Evolutionary conservation across 2,113 vertebrate species (phyloP), one percentile per base, ranked within the genome.

Genomic region (Centropus unirufus): DNA sequence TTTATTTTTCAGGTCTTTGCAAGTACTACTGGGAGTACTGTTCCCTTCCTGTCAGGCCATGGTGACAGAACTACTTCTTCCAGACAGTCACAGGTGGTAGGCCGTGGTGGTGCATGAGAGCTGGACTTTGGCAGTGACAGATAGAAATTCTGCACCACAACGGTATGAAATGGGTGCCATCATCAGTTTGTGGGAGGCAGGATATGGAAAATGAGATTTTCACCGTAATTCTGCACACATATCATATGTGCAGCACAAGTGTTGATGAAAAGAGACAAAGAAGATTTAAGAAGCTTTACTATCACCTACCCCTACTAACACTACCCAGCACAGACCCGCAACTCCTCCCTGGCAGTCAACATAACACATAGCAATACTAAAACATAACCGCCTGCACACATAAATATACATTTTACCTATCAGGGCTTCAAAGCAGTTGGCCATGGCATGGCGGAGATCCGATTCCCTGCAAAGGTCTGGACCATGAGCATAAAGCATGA

Each of bases 401-500:
- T 4, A 51, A 13, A 68, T 8, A 44, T 22, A 36, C 8, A 34
- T 32, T 94, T 98, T 98, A 99, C 99, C 99, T 97, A 99, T 99
- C 7, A 99, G 97, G 23, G 99, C 99, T 97, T 99, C 99, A 76
- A 99, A 99, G 98, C 99, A 99, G 98, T 99, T 99, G 96, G 99
- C 99, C 99, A 99, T 99, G 62, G 99, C 99, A 80, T 99, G 99
- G 26, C 99, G 98, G 91, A 99, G 98, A 96, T 99, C 99, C 1
- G 99, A 99, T 95, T 99, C 99, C 84, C 99, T 98, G 95, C 99
- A 99, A 93, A 99, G 98, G 94, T 99, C 99, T 3, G 99, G 99
- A 19, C 99, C 99, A 29, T 99, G 99, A 91, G 99, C 99, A 75
- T 99, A 99, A 51, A 99, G 98, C 99, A 99, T 99, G 96, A 99